Conservation (phyloP, 2,888 invertebrate genomes). For the Dynastes maya region DNA sequence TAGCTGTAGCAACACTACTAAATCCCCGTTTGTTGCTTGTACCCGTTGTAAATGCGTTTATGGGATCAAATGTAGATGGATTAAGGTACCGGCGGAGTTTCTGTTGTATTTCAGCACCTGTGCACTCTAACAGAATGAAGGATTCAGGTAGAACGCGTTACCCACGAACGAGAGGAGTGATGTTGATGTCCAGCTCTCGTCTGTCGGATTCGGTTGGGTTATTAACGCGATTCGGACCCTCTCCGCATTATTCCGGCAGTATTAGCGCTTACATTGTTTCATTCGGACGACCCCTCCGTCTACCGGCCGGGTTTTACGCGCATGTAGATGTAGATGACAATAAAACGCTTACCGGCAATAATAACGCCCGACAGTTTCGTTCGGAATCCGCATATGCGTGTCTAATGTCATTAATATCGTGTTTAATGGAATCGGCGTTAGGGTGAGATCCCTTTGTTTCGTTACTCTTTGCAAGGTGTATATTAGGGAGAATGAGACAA, state of each 20-base stretch:
- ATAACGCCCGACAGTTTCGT: conserved; percentile 16
- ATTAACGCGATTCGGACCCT: not conserved
- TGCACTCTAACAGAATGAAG: not conserved
- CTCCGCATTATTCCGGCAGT: not conserved
- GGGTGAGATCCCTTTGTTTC: conserved; percentile 7
- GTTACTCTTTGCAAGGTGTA: too few relatives aligned
- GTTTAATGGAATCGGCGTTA: conserved; percentile 15
- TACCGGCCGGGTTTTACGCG: not conserved
- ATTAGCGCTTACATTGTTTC: conserved; percentile 11
- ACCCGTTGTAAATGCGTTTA: not conserved
- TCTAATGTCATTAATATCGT: conserved; percentile 23
- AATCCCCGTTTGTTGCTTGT: too few relatives aligned
- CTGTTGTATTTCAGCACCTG: not conserved
- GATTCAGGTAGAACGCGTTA: not conserved
- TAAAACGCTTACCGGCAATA: conserved; percentile 29
- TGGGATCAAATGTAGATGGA: conserved; percentile 11
- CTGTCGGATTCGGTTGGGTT: not conserved
- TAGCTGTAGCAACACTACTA: too few relatives aligned
- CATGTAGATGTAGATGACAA: not conserved
- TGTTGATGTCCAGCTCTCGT: not conserved
- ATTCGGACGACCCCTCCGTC: not conserved
- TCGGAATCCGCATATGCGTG: not conserved
- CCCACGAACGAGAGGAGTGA: not conserved
- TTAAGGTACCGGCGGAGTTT: not conserved
- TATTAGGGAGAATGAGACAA: too few relatives aligned